Conservation (phyloP, 2,888 invertebrate genomes). For the Tillus elongatus region DNA sequence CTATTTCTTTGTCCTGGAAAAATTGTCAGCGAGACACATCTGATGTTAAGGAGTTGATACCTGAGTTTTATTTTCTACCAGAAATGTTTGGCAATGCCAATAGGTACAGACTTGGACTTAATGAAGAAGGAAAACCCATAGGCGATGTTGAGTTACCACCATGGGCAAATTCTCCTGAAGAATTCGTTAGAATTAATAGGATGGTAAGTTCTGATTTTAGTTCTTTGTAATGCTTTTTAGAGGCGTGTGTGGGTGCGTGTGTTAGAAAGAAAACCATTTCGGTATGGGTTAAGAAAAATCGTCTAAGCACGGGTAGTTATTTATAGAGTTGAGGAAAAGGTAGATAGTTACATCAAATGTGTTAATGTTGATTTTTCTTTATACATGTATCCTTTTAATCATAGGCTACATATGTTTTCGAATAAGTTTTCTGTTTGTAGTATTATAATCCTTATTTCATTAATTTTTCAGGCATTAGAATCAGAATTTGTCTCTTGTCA, state of each 20-base stretch:
- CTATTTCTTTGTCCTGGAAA: slow-evolving; percentile 93
- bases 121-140: slow-evolving; percentile 69
- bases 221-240: no score
- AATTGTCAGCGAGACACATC: slow-evolving; percentile 98
- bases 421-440: no score
- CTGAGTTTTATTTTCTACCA: slow-evolving; percentile 97
- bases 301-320: no score
- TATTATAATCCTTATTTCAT: slow-evolving; percentile 3
- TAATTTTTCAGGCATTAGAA: slow-evolving; percentile 69
- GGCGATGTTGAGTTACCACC: slow-evolving; percentile 89
- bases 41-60: slow-evolving; percentile 98
- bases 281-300: slow-evolving; percentile 1
- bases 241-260: no score
- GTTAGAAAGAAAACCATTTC: not conserved
- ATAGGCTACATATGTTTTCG: no score
- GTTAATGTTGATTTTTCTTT: no score
- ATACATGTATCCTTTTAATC: no score
- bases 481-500: slow-evolving; percentile 99
- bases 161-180: slow-evolving; percentile 96
- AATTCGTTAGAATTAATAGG: slow-evolving; percentile 94
- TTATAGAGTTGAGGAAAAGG: no score
- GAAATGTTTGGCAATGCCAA: slow-evolving; percentile 95
- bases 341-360: no score
- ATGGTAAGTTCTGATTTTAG: slow-evolving; percentile 73
- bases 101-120: slow-evolving; percentile 75